Conservation (phyloP, 2,113 vertebrate genomes). For the Spilogale gracilis region DNA sequence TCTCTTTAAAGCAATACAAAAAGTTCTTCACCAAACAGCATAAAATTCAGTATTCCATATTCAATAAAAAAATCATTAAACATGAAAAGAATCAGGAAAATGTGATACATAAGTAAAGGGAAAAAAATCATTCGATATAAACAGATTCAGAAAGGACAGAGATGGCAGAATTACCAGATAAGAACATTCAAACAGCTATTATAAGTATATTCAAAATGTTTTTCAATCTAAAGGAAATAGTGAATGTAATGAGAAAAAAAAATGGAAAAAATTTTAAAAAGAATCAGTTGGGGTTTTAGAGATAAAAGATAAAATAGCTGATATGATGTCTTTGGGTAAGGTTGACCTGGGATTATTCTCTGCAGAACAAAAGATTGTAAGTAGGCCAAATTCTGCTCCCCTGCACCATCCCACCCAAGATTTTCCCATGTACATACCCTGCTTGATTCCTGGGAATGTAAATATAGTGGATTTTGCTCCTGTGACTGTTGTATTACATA, state of each 20-base stretch:
- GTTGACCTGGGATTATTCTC: neutral
- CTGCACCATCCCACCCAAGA: rapidly evolving
- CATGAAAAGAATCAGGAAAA: neutral
- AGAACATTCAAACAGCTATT: neutral
- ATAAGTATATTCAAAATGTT: neutral
- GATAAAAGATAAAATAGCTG: neutral
- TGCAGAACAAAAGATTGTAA: neutral
- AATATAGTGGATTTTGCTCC: neutral
- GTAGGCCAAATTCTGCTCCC: neutral
- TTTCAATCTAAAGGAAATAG: neutral
- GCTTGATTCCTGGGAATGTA: neutral
- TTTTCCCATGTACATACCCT: neutral
- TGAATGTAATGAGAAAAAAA: neutral
- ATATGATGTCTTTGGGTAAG: neutral
- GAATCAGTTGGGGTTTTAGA: neutral
- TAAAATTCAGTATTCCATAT: neutral
- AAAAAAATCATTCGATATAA: neutral
- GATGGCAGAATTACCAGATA: neutral
- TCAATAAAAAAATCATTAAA: neutral
- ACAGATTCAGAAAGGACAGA: neutral
- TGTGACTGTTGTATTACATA: neutral
- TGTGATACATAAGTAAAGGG: neutral
- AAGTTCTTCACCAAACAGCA: neutral
- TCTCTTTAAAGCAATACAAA: slow-evolving; percentile 15
- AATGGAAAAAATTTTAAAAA: neutral